Evolutionary conservation across 37 sponge, comb jelly and placozoan genomes (phyloP), one percentile per base, ranked within the genome.

Genomic region (Axinella damicornis): DNA sequence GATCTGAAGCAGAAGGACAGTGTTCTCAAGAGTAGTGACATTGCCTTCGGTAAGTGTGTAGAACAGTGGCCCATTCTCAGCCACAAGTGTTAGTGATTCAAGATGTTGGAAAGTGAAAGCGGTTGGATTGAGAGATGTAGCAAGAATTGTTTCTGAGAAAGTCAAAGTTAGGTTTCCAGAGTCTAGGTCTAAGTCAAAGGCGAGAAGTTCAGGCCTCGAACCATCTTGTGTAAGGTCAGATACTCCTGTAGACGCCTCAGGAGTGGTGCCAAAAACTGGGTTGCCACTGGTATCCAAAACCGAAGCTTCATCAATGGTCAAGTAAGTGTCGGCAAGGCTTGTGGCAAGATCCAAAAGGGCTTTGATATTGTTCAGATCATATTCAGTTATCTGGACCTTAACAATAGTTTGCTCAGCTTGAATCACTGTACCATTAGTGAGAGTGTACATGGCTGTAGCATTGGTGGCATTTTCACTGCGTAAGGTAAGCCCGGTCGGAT

Each of bases 361-460:
- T 58, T 96, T 96, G 71, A 96, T 87, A 52, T 85, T 79, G 69
- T 94, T 76, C 18, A 96, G 76, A 64, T 96, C 97, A 71, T 36
- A 69, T 0, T 81, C 39, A 22, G 76, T 76, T 12, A 96, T 56
- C 28, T 85, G 68, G 20, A 96, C 21, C n/a, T 31, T 70, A 41
- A 93, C 19, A 24, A 78, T 30, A 4, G 84, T 67, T 55, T 88
- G 94, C 35, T 90, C 74, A 0, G 75, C 65, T 41, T 33, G 52
- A 32, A 83, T 30, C 20, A 89, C 83, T 18, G 77, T 79, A 36
- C 76, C 84, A 69, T 86, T 86, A n/a, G 87, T 83, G 37, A 89
- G 74, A 18, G 67, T 69, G 82, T 78, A 80, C 2, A 70, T 12
- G 0, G 56, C 28, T 24, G 86, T 83, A 11, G 67, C 77, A 74